phyloP scores from a whole-genome alignment of 2,888 invertebrate genomes.

The Caradrina clavipalpis region DNA sequence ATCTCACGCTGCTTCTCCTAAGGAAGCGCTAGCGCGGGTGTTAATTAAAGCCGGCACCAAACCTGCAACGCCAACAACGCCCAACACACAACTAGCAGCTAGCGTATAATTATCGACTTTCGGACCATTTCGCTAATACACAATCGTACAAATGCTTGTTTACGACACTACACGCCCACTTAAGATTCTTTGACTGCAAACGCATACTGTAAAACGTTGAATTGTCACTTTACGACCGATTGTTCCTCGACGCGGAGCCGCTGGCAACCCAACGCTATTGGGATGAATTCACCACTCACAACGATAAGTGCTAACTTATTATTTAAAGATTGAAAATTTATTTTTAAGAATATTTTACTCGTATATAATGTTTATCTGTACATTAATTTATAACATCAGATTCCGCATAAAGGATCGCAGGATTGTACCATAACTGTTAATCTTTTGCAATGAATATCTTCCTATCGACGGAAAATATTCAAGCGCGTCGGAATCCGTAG shows the following conservation, averaged over 20 bases:
- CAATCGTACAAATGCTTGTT: constrained; percentile 71
- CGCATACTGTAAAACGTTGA: constrained; percentile 64
- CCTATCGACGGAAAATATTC: constrained; percentile 76
- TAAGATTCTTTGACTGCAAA: constrained; percentile 62
- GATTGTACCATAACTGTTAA: constrained; percentile 78
- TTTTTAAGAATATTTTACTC: constrained; percentile 38
- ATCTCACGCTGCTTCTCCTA: constrained; percentile 75
- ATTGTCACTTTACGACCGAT: constrained; percentile 80
- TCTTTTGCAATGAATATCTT: constrained; percentile 74
- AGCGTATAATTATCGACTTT: constrained; percentile 76
- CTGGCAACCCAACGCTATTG: constrained; percentile 70
- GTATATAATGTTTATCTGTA: constrained; percentile 29
- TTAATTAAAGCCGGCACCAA: constrained; percentile 79
- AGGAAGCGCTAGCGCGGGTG: constrained; percentile 74
- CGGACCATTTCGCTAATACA: constrained; percentile 73
- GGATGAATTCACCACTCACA: constrained; percentile 66
- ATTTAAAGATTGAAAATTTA: constrained; percentile 45
- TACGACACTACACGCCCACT: constrained; percentile 68
- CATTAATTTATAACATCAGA: constrained; percentile 48
- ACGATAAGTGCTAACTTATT: constrained; percentile 62
- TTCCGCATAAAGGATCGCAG: constrained; percentile 66
- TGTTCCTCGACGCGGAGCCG: constrained; percentile 66
- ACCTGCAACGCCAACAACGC: constrained; percentile 64
- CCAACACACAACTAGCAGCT: constrained; percentile 63
- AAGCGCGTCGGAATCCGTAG: constrained; percentile 76